Conservation (phyloP, 2,113 vertebrate genomes). For the Dicaeum eximium region DNA sequence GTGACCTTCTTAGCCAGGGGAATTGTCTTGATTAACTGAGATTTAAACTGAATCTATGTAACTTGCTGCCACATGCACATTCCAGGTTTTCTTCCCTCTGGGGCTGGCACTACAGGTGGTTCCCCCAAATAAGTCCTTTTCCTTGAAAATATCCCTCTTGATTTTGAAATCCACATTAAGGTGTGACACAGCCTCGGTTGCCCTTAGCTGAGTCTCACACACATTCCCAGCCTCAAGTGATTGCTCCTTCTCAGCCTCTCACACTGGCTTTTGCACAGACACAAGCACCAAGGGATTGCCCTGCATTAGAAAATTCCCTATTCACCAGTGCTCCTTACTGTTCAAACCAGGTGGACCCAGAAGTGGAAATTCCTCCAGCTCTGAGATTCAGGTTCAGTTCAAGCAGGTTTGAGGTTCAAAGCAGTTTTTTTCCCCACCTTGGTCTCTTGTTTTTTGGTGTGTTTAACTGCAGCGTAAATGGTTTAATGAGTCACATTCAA, state of each 20-base stretch:
- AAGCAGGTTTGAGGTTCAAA: not conserved
- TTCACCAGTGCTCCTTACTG: not conserved
- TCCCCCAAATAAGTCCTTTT: not conserved
- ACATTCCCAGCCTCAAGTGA: not conserved
- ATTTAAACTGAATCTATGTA: not conserved
- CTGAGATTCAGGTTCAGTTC: not conserved
- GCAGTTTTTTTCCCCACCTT: not conserved
- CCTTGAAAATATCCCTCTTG: not conserved
- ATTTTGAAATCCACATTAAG: not conserved
- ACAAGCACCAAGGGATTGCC: not conserved
- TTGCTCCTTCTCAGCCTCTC: not conserved
- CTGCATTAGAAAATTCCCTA: too few relatives aligned
- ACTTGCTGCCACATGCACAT: not conserved
- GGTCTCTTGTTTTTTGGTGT: not conserved
- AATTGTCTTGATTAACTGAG: not conserved
- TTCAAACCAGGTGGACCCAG: not conserved
- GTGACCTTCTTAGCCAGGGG: not conserved
- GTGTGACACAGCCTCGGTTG: accelerated
- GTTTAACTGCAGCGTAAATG: not conserved
- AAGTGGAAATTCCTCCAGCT: not conserved
- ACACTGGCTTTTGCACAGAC: not conserved
- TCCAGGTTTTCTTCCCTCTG: not conserved
- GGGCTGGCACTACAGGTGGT: not conserved
- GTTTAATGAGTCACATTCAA: not conserved
- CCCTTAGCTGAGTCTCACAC: not conserved